phyloP scores from a whole-genome alignment of 1,140 invertebrate species.

The Antheraea mylitta region DNA sequence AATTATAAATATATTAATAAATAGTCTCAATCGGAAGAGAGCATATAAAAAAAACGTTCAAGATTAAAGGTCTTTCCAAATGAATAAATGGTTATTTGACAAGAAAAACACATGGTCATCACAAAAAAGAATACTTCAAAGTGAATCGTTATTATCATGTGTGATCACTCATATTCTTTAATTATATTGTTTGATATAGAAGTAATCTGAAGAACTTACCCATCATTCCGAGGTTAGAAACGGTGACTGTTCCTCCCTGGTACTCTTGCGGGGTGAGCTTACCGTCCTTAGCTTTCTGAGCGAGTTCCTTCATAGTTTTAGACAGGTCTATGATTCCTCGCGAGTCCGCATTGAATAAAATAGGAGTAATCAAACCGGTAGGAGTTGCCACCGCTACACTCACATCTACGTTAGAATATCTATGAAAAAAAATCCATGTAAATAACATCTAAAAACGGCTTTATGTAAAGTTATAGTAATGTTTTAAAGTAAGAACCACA shows the following conservation, averaged over 20 bases:
- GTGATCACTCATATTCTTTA: no score
- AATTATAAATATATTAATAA: no score
- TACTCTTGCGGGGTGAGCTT: constrained; percentile 98
- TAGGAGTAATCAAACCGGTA: constrained; percentile 97
- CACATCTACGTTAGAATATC: constrained; percentile 95
- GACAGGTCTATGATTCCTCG: constrained; percentile 96
- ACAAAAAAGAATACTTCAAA: no score
- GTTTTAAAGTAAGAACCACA: no score
- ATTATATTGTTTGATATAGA: no score
- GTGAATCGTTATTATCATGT: no score
- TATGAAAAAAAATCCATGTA: constrained; percentile 39
- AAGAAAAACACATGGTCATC: no score
- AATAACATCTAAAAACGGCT: not conserved
- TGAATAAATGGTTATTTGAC: no score
- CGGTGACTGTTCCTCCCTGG: constrained; percentile 92
- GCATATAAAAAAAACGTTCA: no score
- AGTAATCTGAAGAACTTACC: not conserved
- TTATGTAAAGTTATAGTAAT: no score
- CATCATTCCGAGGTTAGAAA: constrained; percentile 98
- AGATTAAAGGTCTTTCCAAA: no score
- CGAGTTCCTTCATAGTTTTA: constrained; percentile 90
- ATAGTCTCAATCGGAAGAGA: no score
- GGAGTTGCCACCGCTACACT: constrained; percentile 98
- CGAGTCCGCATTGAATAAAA: constrained; percentile 95
- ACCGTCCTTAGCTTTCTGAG: constrained; percentile 94